These are phyloP conservation scores for Eilema depressum DNA, from an alignment of 2,888 invertebrate genomes.

Conservation along the genomic window DNA sequence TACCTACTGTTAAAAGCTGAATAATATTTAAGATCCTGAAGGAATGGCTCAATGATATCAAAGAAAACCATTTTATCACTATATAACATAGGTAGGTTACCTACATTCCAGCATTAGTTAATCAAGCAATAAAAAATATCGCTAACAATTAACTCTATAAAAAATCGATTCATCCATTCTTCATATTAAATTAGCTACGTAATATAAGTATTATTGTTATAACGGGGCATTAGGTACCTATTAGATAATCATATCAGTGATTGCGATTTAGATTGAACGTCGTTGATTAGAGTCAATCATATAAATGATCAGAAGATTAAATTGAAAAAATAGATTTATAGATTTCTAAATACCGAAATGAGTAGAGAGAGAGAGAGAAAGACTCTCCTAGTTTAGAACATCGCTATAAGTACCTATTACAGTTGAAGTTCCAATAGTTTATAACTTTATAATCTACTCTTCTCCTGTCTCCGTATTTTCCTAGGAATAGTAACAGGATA, in stretches of 20 bases:
- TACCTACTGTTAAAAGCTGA: too few relatives aligned
- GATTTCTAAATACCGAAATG: not conserved
- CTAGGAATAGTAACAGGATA: too few relatives aligned
- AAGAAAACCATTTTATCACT: not conserved
- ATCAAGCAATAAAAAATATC: not conserved
- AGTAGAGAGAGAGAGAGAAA: too few relatives aligned
- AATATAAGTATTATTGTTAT: not conserved
- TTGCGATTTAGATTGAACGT: not conserved
- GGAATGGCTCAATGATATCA: not conserved
- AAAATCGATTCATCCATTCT: slow-evolving; percentile 1
- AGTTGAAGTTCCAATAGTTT: too few relatives aligned
- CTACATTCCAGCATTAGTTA: not conserved
- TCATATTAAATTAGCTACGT: not conserved
- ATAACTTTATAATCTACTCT: too few relatives aligned
- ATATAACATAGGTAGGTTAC: not conserved
- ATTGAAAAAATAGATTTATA: not conserved
- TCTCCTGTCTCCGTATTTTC: too few relatives aligned
- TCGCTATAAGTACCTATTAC: too few relatives aligned
- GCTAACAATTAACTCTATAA: not conserved
- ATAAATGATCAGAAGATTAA: not conserved
- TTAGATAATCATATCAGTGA: not conserved
- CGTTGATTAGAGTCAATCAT: not conserved
- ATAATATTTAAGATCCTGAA: too few relatives aligned
- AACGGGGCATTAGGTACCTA: not conserved
- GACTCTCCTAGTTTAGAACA: too few relatives aligned